phyloP scores from a whole-genome alignment of 1,140 invertebrate species.

The Panagrolaimus sp. region DNA sequence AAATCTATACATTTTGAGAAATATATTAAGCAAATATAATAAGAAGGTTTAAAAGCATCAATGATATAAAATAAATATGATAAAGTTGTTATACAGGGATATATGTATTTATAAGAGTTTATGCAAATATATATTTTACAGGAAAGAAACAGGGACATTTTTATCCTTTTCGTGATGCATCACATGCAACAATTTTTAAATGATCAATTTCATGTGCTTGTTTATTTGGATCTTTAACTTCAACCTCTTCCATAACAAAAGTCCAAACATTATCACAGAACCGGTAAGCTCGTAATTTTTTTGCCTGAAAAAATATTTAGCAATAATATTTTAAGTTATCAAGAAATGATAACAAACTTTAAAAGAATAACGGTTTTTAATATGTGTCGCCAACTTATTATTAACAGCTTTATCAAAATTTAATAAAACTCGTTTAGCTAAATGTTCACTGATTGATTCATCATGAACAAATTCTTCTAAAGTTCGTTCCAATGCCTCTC shows the following conservation, averaged over 20 bases:
- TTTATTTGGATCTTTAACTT: conserved; percentile 77
- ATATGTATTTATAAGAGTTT: no score
- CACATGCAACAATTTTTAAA: conserved; percentile 98
- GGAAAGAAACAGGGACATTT: no score
- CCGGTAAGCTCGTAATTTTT: conserved; percentile 92
- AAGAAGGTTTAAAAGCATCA: no score
- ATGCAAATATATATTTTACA: no score
- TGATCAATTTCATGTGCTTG: conserved; percentile 70
- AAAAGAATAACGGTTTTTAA: conserved; percentile 51
- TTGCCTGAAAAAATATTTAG: conserved; percentile 66
- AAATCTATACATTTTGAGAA: no score
- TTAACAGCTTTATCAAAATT: conserved; percentile 98
- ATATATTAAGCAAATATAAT: no score
- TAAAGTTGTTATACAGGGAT: no score
- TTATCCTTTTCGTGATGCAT: conserved; percentile 63
- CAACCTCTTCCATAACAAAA: conserved; percentile 96
- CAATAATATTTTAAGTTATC: background rate
- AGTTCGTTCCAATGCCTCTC: conserved; percentile 75
- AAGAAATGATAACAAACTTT: conserved; percentile 30
- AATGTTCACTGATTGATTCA: conserved; percentile 84
- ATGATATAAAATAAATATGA: no score
- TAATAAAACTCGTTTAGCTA: conserved; percentile 83
- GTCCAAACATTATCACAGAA: conserved; percentile 99
- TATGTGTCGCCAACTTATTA: conserved; percentile 71
- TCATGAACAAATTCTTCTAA: conserved; percentile 88